Percentiles rank a stretch among this genome's conserved stretches.
Evolutionary conservation across 2,113 vertebrate species (phyloP).

Genomic region (Columba janthina): DNA sequence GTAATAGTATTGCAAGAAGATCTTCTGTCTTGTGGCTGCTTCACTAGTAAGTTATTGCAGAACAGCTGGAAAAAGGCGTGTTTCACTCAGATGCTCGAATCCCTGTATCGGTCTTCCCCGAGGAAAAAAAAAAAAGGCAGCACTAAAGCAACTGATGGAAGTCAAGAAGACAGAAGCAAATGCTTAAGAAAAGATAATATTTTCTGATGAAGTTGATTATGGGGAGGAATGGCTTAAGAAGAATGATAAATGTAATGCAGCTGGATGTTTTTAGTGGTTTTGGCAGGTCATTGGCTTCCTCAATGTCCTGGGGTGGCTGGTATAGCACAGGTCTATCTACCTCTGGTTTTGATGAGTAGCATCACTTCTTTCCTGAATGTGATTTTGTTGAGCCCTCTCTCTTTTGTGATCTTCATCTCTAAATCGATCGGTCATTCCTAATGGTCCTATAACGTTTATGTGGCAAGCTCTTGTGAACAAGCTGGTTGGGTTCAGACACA

Average conservation of each 20-base stretch:
- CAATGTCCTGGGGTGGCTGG: neutral
- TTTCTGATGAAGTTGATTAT: neutral
- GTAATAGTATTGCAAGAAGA: neutral
- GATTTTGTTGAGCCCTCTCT: neutral
- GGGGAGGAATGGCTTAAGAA: neutral
- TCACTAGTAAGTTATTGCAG: neutral
- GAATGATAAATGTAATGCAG: neutral
- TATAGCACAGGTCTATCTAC: neutral
- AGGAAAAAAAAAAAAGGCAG: neutral
- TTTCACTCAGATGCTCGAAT: neutral
- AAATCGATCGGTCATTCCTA: neutral
- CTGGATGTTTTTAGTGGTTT: neutral
- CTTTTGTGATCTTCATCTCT: neutral
- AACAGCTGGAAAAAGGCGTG: neutral
- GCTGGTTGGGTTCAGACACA: neutral
- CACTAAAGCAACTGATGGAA: neutral
- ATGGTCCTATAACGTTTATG: rapidly evolving
- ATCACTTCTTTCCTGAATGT: neutral
- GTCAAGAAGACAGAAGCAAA: neutral
- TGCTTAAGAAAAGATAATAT: neutral
- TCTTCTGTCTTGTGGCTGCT: neutral
- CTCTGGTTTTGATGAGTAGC: neutral
- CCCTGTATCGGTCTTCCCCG: neutral
- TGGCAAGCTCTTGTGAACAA: neutral
- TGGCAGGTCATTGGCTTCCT: neutral